A percentile compares a stretch with the other conserved stretches of the same genome.
Evolutionary conservation across 2,797 vertebrate species (phyloP).

Genomic region (Phataginus tricuspis): DNA sequence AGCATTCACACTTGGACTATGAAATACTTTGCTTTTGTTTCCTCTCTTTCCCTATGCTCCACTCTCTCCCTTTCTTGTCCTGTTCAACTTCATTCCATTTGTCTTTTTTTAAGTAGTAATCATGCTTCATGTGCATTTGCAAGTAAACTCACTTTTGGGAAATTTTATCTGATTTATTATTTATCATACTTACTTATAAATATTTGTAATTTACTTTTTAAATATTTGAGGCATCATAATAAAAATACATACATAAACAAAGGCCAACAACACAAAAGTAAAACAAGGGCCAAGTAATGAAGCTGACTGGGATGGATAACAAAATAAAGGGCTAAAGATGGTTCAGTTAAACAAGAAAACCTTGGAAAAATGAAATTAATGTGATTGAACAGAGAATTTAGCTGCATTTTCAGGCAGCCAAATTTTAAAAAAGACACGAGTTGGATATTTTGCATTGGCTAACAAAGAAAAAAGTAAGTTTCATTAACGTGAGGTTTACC

Average conservation of each 20-base stretch:
- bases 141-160: neutral
- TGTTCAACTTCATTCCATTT: neutral
- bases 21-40: neutral
- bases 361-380: neutral
- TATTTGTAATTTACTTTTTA: neutral
- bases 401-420: neutral
- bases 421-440: neutral
- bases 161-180: neutral
- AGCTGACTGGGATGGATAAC: neutral
- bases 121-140: neutral
- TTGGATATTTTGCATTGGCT: neutral
- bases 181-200: neutral
- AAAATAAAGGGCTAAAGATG: neutral
- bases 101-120: neutral
- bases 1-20: neutral
- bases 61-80: neutral
- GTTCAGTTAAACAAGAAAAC: neutral
- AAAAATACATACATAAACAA: neutral
- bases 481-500: neutral
- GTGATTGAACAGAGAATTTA: neutral
- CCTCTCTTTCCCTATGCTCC: neutral
- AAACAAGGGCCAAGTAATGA: neutral
- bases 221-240: neutral
- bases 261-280: neutral
- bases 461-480: neutral